Evolutionary conservation across 2,113 vertebrate genomes (phyloP), one percentile per base, ranked within the genome.

Genomic region (Bungarus multicinctus): DNA sequence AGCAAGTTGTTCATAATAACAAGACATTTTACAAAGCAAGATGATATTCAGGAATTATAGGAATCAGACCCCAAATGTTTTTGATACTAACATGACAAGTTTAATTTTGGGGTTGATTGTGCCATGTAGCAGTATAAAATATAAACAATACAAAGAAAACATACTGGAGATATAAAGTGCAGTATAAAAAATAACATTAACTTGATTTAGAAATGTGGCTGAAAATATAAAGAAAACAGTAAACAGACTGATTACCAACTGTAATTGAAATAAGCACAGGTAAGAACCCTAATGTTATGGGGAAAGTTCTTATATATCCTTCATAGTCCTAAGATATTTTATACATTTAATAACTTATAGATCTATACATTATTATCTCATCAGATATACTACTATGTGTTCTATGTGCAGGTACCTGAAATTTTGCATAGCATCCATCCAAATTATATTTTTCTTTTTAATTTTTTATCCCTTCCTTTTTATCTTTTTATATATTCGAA

Each of bases 1-100:
- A 88, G 0, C 1, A 10, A 93, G 34, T 6, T 39, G 57, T 87
- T 91, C 2, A 11, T 81, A 22, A 81, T 22, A 81, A 85, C 34
- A 16, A 14, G 43, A 27, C 27, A 20, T 89, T 93, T 90, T 88
- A 74, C 23, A 30, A 91, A 92, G 92, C 25, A 89, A 87, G 94
- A 52, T 64, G 0, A 64, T 74, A 64, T n/a, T 34, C 8, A 85
- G 30, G 11, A 0, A 0, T 18, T 60, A 47, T 12, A 90, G 22
- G 8, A 34, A 64, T 5, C 74, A 55, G 7, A 23, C 5, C 23
- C 25, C 8, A 39, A 12, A 81, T 9, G 18, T 39, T 43, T 74
- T 43, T 39, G 34, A 81, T 9, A 74, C 4, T 18, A 74, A 81
- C 18, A 69, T 30, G 60, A 69, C 12, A 69, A 60, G 12, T 57